Evolutionary conservation across 2,797 vertebrate genomes (phyloP).

Genomic region (Lycodopsis pacificus): DNA sequence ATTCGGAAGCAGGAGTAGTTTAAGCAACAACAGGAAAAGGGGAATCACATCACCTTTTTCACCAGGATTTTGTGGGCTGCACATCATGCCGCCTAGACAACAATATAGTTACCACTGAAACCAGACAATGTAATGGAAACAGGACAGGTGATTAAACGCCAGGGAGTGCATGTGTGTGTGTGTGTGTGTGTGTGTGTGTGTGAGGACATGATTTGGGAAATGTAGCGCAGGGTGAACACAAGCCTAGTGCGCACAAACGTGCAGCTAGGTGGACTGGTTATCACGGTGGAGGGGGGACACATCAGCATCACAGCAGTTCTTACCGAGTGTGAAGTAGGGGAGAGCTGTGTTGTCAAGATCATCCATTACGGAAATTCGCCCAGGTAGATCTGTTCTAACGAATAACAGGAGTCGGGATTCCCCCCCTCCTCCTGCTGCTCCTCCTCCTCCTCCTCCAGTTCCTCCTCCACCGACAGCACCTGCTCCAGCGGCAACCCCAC

Average conservation of each 20-base stretch:
- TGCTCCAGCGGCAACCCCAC: constrained; percentile 65
- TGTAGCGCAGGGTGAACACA: background rate
- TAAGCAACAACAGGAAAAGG: background rate
- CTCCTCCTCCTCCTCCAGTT: constrained; percentile 65
- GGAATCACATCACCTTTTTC: background rate
- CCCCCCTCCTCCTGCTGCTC: constrained; percentile 75
- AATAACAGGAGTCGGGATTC: constrained; percentile 95
- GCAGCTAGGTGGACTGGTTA: constrained; percentile 14
- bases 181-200: background rate
- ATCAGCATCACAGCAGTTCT: constrained; percentile 62
- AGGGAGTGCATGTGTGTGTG: background rate
- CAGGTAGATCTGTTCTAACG: constrained; percentile 95
- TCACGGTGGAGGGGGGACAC: constrained; percentile 20
- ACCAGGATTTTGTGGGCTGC: constrained; percentile 1
- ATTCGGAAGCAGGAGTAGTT: background rate
- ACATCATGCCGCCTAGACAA: background rate
- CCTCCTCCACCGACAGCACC: constrained; percentile 71
- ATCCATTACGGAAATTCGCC: constrained; percentile 95
- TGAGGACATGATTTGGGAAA: background rate
- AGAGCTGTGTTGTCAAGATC: constrained; percentile 99
- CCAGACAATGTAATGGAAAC: constrained; percentile 1
- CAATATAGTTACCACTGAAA: background rate
- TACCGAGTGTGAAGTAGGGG: constrained; percentile 98
- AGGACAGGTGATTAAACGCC: constrained; percentile 12
- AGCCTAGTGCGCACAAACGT: constrained; percentile 16